Evolutionary conservation across 2,113 vertebrate genomes (phyloP).

Genomic region (Platycercus adscitus): DNA sequence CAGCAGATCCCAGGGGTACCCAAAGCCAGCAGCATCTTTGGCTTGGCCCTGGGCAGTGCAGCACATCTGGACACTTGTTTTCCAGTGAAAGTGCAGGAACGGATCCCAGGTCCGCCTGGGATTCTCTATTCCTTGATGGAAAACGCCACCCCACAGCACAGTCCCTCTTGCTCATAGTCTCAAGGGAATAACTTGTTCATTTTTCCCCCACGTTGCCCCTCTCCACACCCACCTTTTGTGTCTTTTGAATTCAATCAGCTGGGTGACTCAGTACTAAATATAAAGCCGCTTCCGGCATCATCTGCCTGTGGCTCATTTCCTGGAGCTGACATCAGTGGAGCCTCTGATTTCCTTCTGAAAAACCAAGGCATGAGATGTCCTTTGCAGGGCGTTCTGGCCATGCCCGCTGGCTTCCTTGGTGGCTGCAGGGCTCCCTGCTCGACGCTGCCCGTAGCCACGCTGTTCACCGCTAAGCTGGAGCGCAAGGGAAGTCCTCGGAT

Average conservation of each 20-base stretch:
- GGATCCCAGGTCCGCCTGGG: neutral
- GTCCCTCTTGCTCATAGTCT: neutral
- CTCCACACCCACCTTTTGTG: slow-evolving; percentile 46
- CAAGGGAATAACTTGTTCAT: neutral
- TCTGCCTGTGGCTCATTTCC: slow-evolving; percentile 64
- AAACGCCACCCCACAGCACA: neutral
- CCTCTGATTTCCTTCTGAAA: slow-evolving; percentile 33
- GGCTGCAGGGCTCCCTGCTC: neutral
- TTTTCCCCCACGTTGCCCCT: neutral
- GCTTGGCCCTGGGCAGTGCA: neutral
- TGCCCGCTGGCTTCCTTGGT: neutral
- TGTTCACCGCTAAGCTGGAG: neutral
- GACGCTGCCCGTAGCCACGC: neutral
- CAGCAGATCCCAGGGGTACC: neutral
- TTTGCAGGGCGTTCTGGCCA: neutral
- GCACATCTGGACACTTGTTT: neutral
- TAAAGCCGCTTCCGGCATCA: slow-evolving; percentile 51
- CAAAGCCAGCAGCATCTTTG: neutral
- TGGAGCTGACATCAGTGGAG: slow-evolving; percentile 58
- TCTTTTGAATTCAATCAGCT: slow-evolving; percentile 30
- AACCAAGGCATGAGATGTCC: neutral
- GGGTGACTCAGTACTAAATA: slow-evolving; percentile 64
- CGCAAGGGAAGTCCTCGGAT: neutral
- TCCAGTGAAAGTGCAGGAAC: neutral
- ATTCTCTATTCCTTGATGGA: neutral